phyloP scores from a whole-genome alignment of 2,888 invertebrate genomes.

The Cosmopolites sordidus region DNA sequence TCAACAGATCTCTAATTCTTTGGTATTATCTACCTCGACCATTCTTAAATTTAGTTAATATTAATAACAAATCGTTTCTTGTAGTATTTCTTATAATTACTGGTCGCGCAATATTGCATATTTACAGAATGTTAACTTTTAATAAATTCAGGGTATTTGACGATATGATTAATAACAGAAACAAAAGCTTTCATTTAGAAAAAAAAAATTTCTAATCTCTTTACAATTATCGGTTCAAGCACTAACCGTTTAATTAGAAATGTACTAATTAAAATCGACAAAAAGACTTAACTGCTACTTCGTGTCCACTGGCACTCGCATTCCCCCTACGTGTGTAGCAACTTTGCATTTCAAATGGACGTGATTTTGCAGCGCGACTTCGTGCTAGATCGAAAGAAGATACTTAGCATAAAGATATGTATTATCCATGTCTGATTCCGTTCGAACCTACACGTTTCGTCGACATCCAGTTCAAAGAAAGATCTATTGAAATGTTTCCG shows the following conservation, averaged over 20 bases:
- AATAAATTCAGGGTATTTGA: too few relatives aligned
- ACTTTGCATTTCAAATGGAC: conserved; percentile 46
- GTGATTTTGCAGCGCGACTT: conserved; percentile 44
- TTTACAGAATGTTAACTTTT: too few relatives aligned
- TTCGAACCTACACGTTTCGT: conserved; percentile 35
- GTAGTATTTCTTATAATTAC: too few relatives aligned
- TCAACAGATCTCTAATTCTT: too few relatives aligned
- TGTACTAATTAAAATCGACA: background rate
- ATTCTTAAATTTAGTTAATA: too few relatives aligned
- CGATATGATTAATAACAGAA: too few relatives aligned
- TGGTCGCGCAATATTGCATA: too few relatives aligned
- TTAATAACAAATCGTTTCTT: too few relatives aligned
- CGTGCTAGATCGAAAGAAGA: conserved; percentile 46
- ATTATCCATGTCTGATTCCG: conserved; percentile 43
- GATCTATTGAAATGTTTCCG: conserved; percentile 33
- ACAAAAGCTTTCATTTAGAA: too few relatives aligned
- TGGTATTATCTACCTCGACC: too few relatives aligned
- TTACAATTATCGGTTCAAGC: too few relatives aligned
- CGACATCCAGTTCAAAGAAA: conserved; percentile 34
- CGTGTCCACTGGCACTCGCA: conserved; percentile 19
- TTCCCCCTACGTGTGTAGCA: conserved; percentile 35
- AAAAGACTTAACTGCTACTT: conserved; percentile 9
- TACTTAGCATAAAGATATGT: conserved; percentile 46
- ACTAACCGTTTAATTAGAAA: background rate
- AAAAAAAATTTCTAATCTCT: too few relatives aligned